Evolutionary conservation across 2,797 vertebrate species (phyloP), one percentile per base, ranked within the genome.

Genomic region (Taenioides sp.): DNA sequence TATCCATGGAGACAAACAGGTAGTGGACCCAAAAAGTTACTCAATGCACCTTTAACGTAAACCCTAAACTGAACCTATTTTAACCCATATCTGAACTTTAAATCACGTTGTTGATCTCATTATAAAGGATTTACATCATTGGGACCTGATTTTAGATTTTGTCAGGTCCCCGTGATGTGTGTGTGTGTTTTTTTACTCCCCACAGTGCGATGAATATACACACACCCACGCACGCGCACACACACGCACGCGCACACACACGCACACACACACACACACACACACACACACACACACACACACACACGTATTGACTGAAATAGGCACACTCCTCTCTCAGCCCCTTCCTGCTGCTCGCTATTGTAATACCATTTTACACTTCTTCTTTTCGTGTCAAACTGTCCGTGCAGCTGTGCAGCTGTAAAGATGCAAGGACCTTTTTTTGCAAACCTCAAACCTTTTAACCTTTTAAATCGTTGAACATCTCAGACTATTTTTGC

Each of bases 311-410:
- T 58, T 22, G 61, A 62, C 71, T 43, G 64, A 62, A 54, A 58
- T 62, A 20, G 72, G 47, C 52, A 55, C 74, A 66, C 67, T 62
- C 71, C 40, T 16, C 40, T 17, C 27, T 57, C 69, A 31, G 79
- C 72, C 84, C 82, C 88, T 91, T 87, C 88, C 88, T 87, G 80
- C 86, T 74, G 82, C 77, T 84, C 76, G 82, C 77, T 85, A 78
- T 87, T 89, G 89, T 86, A 85, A 87, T 6, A 4, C 80, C 79
- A 65, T 81, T 80, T 73, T 76, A 64, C 82, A 91, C 88, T 93
- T 93, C 92, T 92, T 80, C 79, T 92, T 93, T 92, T 84, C 43
- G 14, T 79, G 18, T 79, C 83, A 80, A 84, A 40, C 86, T 77
- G 87, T 85, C 86, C 84, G 84, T 72, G 80, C 61, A 22, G 22